Base-by-base conservation (phyloP, 1,140 invertebrate species). In the Drosophila jambulina region DNA sequence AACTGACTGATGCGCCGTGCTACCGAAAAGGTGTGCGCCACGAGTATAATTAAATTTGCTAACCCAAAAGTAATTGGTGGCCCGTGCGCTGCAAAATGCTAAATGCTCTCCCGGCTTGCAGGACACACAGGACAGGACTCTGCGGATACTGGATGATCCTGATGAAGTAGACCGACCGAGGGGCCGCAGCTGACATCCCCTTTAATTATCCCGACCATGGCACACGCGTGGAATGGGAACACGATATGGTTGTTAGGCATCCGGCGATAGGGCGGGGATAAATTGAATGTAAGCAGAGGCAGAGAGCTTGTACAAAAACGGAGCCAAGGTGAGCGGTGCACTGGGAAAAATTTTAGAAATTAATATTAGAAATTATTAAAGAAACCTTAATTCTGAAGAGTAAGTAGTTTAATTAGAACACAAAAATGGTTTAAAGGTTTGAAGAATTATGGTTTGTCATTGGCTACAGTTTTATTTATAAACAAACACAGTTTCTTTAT, bases 31-130 rank as follows among this genome's bases (percentile, higher is more conserved):
- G 56, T 60, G 48, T 49, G 46, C 36, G 45, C 25, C 40, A 25
- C 69, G 74, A 48, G 70, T 72, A 84, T 84, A 88, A 88, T 88
- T 87, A 87, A 84, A 88, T 88, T 79, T 88, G 59, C 75, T 71
- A 71, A 78, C 76, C 67, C 76, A 67, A 64, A 80, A 88, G 71
- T 87, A 84, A 87, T 87, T 88, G 84, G 83, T 72, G 75, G 67
- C 29, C 53, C 67, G 53, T 54, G 64, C 65, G 54, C 43, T 19
- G 54, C 53, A 42, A 64, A 64, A 60, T 42, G 36, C 62, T 42
- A 32, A 34, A 49, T 48, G 56, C 34, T 46, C 36, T 25, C 15
- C 32, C 21, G 19, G 29, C 13, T 43, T 1, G 10, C 48, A n/a
- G 32, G 34, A 53, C 48, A 36, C 48, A 36, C 32, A 17, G 51